A percentile compares a stretch with the other conserved stretches of the same genome.
Evolutionary conservation across 2,113 vertebrate species (phyloP).

Genomic region (Rhinogobius similis): DNA sequence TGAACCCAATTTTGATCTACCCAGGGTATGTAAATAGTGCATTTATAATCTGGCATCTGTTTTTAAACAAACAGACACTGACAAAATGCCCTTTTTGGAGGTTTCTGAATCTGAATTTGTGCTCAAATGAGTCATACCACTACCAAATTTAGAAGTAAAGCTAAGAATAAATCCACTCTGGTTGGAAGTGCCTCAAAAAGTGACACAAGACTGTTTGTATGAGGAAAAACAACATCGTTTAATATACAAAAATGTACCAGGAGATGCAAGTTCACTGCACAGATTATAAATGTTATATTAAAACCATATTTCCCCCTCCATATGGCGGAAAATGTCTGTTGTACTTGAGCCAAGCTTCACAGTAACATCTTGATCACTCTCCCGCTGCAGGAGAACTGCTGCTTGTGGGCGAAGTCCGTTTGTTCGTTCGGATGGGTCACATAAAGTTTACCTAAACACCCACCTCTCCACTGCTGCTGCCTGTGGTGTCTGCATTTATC

Average conservation of each 20-base stretch:
- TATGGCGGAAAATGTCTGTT: conserved; percentile 25
- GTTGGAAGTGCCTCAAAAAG: not conserved
- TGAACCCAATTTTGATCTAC: not conserved
- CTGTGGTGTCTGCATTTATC: conserved; percentile 1
- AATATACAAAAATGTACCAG: not conserved
- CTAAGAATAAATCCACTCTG: not conserved
- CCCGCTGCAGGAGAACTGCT: conserved; percentile 34
- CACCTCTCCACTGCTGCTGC: conserved; percentile 5
- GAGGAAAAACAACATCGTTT: not conserved
- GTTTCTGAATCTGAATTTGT: not conserved
- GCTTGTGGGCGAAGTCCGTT: conserved; percentile 26
- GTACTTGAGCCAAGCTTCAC: conserved; percentile 37
- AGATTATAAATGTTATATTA: not conserved
- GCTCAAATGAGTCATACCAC: not conserved
- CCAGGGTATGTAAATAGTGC: too few relatives aligned
- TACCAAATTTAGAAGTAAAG: not conserved
- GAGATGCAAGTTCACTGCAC: not conserved
- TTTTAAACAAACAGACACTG: not conserved
- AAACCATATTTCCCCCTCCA: not conserved
- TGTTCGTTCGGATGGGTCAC: conserved; percentile 35
- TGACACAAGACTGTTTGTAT: not conserved
- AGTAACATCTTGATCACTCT: conserved; percentile 48
- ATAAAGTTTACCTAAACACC: conserved; percentile 38
- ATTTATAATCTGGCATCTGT: not conserved
- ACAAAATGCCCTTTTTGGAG: too few relatives aligned